These are phyloP conservation scores for Scolopax bukidnonensis DNA, from an alignment of 2,797 vertebrate species.

Conservation along the genomic window DNA sequence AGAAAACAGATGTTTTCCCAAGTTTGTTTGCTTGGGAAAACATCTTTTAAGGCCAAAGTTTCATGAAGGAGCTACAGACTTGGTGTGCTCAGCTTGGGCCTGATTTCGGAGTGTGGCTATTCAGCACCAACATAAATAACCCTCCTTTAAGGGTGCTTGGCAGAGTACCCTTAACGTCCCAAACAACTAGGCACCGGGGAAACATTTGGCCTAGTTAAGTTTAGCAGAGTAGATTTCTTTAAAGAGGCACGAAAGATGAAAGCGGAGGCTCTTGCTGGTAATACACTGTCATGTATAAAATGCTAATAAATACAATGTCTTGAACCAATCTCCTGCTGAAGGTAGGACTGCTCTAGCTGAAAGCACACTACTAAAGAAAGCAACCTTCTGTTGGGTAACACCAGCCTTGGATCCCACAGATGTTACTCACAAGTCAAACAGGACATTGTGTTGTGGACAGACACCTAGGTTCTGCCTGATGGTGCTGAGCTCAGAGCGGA, in stretches of 20 bases:
- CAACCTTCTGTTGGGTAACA: rapidly evolving
- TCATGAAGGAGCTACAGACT: neutral
- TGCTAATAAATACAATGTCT: neutral
- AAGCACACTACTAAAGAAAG: neutral
- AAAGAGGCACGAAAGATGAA: neutral
- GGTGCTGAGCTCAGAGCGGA: slow-evolving; percentile 88
- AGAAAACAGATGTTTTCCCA: neutral
- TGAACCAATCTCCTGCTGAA: neutral
- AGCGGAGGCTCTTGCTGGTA: neutral
- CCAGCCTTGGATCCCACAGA: neutral
- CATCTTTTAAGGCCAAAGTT: neutral
- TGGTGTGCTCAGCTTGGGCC: neutral
- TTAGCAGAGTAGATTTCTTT: neutral
- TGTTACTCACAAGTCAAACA: slow-evolving; percentile 93
- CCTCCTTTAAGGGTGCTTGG: neutral
- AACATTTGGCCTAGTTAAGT: neutral
- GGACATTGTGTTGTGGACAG: slow-evolving; percentile 98
- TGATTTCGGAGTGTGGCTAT: neutral
- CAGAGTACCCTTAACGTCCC: neutral
- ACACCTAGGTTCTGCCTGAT: slow-evolving; percentile 95
- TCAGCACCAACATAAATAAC: neutral
- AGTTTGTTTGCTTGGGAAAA: neutral
- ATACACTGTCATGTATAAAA: rapidly evolving
- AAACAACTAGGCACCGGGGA: neutral
- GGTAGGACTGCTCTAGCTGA: neutral